Conservation (phyloP, 2,888 invertebrate genomes). For the Chaetogeoica ovagalla region DNA sequence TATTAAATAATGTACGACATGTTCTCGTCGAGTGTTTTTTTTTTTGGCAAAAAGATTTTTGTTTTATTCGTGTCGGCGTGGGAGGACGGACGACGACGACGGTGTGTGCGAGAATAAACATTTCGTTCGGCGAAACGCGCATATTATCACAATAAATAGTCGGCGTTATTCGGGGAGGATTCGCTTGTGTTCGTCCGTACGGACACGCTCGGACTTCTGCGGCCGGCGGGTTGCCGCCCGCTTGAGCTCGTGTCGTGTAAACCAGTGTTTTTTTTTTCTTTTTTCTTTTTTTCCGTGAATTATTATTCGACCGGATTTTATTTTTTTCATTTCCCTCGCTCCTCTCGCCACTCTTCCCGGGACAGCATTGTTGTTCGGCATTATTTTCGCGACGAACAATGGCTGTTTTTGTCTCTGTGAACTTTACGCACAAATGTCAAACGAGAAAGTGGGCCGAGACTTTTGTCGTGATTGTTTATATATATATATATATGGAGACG, state of each 20-base stretch:
- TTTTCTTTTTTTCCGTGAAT: slow-evolving; percentile 51
- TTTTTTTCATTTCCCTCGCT: slow-evolving; percentile 34
- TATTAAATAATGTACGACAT: too few species aligned
- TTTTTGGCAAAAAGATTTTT: too few species aligned
- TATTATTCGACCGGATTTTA: slow-evolving; percentile 48
- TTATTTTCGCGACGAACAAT: slow-evolving; percentile 46
- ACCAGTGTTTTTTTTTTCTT: not conserved
- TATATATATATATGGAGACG: too few species aligned
- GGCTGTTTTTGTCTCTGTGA: slow-evolving; percentile 43
- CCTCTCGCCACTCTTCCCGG: too few species aligned
- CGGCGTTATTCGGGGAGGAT: slow-evolving; percentile 20
- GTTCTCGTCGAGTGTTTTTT: too few species aligned
- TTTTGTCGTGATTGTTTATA: too few species aligned
- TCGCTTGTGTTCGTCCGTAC: slow-evolving; percentile 33
- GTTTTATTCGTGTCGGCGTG: too few species aligned
- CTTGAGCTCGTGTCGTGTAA: slow-evolving; percentile 10
- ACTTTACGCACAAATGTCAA: slow-evolving; percentile 43
- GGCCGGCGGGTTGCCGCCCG: too few species aligned
- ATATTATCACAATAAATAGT: too few species aligned
- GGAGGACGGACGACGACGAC: too few species aligned
- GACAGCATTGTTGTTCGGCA: slow-evolving; percentile 34
- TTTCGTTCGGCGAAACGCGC: too few species aligned
- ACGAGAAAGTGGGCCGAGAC: slow-evolving; percentile 47
- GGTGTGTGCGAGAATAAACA: too few species aligned
- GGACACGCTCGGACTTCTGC: slow-evolving; percentile 40